Evolutionary conservation across 2,113 vertebrate genomes (phyloP), one percentile per base, ranked within the genome.

Genomic region (Engraulis encrasicolus): DNA sequence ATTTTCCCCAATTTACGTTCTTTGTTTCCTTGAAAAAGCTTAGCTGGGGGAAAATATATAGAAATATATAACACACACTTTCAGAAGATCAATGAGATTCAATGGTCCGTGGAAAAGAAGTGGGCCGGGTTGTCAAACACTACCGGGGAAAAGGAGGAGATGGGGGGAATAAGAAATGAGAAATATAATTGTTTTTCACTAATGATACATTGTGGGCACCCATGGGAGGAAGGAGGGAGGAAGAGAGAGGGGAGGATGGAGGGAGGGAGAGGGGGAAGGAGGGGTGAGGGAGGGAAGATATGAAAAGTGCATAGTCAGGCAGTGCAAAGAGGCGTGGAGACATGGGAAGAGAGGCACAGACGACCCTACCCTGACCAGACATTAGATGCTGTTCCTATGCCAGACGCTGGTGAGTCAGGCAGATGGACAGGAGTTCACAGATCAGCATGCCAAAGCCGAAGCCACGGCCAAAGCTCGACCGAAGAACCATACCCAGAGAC

Each of bases 371-470:
- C 34, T 74, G 66, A 74, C 66, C 66, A 74, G 66, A 74, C 14
- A 74, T 74, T 36, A 74, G 66, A 14, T 34, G 54, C 45, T 81
- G 80, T 78, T 58, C 78, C 38, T 40, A 61, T 83, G 85, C 82
- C 79, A 81, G 79, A 58, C 66, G 81, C 23, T 78, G 49, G 78
- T 83, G 78, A 78, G 74, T 34, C 37, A 80, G 36, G 81, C 52
- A 81, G 82, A 83, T 87, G 78, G 20, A 79, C 23, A 81, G 77
- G 74, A 31, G 85, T 81, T 79, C 48, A 78, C 81, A 40, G 81
- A 80, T 80, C 19, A 80, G 6, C 36, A 11, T 74, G 66, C 77
- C 81, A 82, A 77, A 45, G 9, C 40, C 40, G 4, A 27, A 50
- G 81, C 83, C 49, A 78, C 78, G 83, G 81, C 80, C 82, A 66